phyloP scores from a whole-genome alignment of 2,888 invertebrate genomes.

The Brassicogethes aeneus region DNA sequence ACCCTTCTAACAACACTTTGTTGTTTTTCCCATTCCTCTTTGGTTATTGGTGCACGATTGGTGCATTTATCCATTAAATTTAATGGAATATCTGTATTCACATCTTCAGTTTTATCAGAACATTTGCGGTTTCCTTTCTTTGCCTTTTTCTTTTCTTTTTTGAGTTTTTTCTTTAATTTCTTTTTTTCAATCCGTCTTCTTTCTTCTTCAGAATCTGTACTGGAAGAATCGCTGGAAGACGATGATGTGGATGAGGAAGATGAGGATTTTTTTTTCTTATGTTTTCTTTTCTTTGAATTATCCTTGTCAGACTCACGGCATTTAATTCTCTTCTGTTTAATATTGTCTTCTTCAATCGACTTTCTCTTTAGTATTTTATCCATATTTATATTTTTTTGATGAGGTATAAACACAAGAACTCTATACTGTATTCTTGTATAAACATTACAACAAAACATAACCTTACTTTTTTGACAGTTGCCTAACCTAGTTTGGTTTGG shows the following conservation, averaged over 20 bases:
- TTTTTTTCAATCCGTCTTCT: constrained; percentile 10
- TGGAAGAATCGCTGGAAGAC: constrained; percentile 4
- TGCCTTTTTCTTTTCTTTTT: constrained; percentile 45
- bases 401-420: no score
- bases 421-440: no score
- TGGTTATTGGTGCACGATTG: constrained; percentile 85
- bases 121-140: constrained; percentile 43
- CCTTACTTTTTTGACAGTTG: no score
- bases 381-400: no score
- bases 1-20: constrained; percentile 71
- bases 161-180: constrained; percentile 9
- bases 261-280: constrained; percentile 6
- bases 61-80: constrained; percentile 56
- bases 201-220: constrained; percentile 7
- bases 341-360: no score
- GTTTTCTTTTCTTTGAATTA: constrained; percentile 6
- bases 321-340: no score
- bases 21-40: constrained; percentile 85
- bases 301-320: constrained; percentile 9
- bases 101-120: constrained; percentile 3
- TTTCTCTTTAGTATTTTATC: no score
- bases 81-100: constrained; percentile 35
- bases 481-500: no score
- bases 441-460: no score
- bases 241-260: constrained; percentile 4